phyloP scores from a whole-genome alignment of 2,113 vertebrate genomes.

The Apaloderma vittatum region DNA sequence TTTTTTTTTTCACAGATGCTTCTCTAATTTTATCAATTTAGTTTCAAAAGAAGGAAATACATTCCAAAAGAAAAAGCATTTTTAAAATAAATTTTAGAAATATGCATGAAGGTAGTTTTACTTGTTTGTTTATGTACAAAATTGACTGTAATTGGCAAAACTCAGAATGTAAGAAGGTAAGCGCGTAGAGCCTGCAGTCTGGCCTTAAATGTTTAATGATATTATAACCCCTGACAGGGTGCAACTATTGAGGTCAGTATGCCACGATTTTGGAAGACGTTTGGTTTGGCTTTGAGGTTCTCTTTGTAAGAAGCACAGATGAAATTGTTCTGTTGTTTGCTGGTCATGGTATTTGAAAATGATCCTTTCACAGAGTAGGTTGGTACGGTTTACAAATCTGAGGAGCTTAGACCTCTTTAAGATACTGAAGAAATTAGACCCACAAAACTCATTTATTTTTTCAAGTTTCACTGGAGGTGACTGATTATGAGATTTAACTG shows the following conservation, averaged over 20 bases:
- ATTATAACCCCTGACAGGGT: neutral
- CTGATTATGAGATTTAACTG: neutral
- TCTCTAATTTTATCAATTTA: neutral
- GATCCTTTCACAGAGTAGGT: neutral
- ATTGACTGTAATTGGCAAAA: neutral
- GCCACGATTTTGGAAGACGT: neutral
- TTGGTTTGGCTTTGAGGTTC: neutral
- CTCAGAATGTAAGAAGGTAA: neutral
- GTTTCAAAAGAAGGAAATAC: neutral
- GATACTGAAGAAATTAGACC: neutral
- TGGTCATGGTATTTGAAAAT: neutral
- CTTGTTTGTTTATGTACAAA: neutral
- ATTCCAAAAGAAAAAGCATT: neutral
- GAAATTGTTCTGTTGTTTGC: neutral
- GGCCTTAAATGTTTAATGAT: fast-evolving
- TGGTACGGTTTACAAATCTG: neutral
- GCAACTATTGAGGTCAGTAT: neutral
- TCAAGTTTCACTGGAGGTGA: neutral
- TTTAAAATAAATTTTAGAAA: neutral
- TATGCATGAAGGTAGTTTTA: neutral
- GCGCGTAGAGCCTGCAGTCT: neutral
- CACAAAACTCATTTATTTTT: neutral
- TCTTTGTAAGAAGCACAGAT: neutral
- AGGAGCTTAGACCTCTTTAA: neutral
- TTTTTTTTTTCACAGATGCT: neutral